Evolutionary conservation across 1,140 invertebrate species (phyloP).

Genomic region (Cataglyphis hispanica): DNA sequence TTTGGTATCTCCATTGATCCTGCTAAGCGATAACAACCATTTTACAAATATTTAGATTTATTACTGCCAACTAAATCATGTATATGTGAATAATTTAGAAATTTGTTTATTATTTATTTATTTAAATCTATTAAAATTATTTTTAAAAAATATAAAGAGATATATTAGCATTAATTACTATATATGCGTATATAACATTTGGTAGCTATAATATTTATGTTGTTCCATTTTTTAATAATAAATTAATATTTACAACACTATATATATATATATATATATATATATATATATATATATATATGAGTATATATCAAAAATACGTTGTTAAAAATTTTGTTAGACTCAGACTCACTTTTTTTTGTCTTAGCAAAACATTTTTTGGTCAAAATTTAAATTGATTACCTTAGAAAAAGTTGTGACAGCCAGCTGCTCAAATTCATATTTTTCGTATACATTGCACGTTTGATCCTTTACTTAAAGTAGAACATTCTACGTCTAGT

Average conservation of each 20-base stretch:
- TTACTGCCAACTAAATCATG: not conserved
- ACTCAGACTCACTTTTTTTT: conserved; percentile 16
- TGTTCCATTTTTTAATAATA: not conserved
- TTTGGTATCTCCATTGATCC: not conserved
- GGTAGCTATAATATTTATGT: not conserved
- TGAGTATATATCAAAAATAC: not conserved
- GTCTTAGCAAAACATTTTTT: not conserved
- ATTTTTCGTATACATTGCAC: conserved; percentile 54
- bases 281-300: too few relatives aligned
- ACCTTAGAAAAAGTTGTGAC: conserved; percentile 39
- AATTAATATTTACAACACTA: not conserved
- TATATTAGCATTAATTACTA: not conserved
- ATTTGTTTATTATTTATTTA: not conserved
- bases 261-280: too few relatives aligned
- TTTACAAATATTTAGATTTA: not conserved
- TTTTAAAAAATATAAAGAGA: not conserved
- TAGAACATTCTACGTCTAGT: conserved; percentile 5
- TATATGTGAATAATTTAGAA: not conserved
- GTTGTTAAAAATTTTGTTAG: not conserved
- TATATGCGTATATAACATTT: not conserved
- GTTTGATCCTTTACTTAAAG: conserved; percentile 59
- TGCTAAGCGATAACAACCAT: not conserved
- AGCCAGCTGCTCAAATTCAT: conserved; percentile 10
- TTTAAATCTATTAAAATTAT: not conserved
- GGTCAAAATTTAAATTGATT: conserved; percentile 56